A percentile compares a stretch with the other conserved stretches of the same genome.
These are phyloP conservation scores for Ellobium chinense DNA, from an alignment of 2,888 invertebrate genomes.

Conservation along the genomic window DNA sequence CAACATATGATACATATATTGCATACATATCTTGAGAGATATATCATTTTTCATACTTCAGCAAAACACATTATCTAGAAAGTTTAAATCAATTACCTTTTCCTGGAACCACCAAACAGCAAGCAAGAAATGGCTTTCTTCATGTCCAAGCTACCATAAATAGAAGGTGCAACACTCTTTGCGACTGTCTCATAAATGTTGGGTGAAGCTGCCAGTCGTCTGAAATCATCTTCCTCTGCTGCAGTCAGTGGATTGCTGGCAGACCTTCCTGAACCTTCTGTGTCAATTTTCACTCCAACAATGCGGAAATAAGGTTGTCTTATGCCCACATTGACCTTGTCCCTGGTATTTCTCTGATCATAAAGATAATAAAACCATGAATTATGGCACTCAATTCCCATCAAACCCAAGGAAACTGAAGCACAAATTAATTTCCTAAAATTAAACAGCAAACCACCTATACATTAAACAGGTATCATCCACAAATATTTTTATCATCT, in stretches of 20 bases:
- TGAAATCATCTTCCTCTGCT: conserved; percentile 87
- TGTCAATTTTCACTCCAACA: conserved; percentile 93
- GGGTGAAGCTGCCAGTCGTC: conserved; percentile 89
- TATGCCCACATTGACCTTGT: conserved; percentile 87
- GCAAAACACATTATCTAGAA: background rate
- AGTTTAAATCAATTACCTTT: conserved; percentile 78
- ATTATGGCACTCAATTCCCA: too few species aligned
- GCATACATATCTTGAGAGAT: too few species aligned
- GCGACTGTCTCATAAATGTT: conserved; percentile 94
- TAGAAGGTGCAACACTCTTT: conserved; percentile 96
- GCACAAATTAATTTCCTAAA: too few species aligned
- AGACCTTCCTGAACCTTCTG: conserved; percentile 79
- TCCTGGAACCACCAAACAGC: conserved; percentile 91
- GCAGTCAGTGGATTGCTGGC: conserved; percentile 71
- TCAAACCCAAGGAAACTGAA: too few species aligned
- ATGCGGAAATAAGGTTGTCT: conserved; percentile 96
- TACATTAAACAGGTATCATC: too few species aligned
- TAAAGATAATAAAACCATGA: background rate
- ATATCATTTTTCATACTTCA: too few species aligned
- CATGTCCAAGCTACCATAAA: conserved; percentile 95
- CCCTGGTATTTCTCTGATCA: conserved; percentile 83
- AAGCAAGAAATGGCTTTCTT: conserved; percentile 98
- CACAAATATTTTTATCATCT: too few species aligned
- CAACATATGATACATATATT: too few species aligned
- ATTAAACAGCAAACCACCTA: too few species aligned